Percentiles rank a stretch among this genome's conserved stretches.
These are phyloP conservation scores for Bettongia penicillata DNA, from an alignment of 2,113 vertebrate species.

Conservation along the genomic window DNA sequence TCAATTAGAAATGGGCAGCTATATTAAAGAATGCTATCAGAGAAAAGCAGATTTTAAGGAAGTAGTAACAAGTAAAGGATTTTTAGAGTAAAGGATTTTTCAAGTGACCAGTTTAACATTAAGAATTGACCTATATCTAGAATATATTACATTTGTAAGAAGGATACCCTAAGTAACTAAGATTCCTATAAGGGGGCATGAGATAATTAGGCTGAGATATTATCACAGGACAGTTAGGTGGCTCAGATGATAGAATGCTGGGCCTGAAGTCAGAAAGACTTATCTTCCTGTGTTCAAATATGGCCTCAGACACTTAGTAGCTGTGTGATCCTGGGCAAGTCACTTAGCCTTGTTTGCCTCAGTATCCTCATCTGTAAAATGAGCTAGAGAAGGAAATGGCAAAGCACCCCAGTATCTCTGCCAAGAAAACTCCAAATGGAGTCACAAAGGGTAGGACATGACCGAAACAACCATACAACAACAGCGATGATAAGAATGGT, in stretches of 20 bases:
- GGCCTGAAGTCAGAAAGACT: background rate
- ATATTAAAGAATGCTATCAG: conserved; percentile 67
- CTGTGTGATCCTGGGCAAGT: background rate
- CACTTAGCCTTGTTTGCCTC: background rate
- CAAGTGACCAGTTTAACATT: conserved; percentile 38
- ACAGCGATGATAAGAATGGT: background rate
- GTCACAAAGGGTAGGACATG: background rate
- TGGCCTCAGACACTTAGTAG: background rate
- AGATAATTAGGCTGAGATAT: conserved; percentile 62
- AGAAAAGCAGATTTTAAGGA: conserved; percentile 62
- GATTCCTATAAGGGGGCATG: conserved; percentile 42
- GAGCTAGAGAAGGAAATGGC: background rate
- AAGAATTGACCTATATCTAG: conserved; percentile 77
- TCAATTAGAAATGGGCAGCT: conserved; percentile 69
- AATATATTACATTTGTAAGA: conserved; percentile 47
- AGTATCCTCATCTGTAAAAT: background rate
- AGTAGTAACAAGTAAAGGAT: conserved; percentile 46
- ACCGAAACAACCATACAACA: background rate
- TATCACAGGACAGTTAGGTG: conserved; percentile 32
- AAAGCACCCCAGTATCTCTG: background rate
- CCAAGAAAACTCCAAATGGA: background rate
- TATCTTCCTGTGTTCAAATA: background rate
- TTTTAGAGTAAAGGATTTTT: conserved; percentile 76
- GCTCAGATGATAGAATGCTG: background rate
- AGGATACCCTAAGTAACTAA: background rate